Base-by-base conservation (phyloP, 1,140 invertebrate species). In the Lineus longissimus region DNA sequence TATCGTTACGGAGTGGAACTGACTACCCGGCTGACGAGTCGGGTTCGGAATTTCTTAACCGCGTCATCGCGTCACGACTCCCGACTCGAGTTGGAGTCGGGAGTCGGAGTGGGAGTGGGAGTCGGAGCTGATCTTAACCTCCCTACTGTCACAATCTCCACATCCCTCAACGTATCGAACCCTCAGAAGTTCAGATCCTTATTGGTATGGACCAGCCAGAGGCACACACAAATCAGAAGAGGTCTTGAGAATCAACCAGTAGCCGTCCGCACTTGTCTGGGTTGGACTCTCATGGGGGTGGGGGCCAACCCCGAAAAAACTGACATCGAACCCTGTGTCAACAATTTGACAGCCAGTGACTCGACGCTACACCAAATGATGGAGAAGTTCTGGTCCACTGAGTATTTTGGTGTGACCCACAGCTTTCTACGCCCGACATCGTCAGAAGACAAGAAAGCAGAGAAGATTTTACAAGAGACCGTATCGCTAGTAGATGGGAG, bases 121-220 rank as follows among this genome's bases (percentile, higher is more conserved):
- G n/a, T n/a, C n/a, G n/a, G n/a, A n/a, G n/a, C n/a, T n/a, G n/a
- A n/a, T n/a, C n/a, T n/a, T n/a, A n/a, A n/a, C n/a, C n/a, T n/a
- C n/a, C n/a, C n/a, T n/a, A n/a, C n/a, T n/a, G n/a, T n/a, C n/a
- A n/a, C n/a, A n/a, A n/a, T n/a, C n/a, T n/a, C n/a, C n/a, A n/a
- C n/a, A n/a, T n/a, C n/a, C n/a, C n/a, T n/a, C n/a, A n/a, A n/a
- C n/a, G n/a, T n/a, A n/a, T n/a, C n/a, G n/a, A n/a, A n/a, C n/a
- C n/a, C n/a, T n/a, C n/a, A n/a, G 33, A 36, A 15, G 47, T 51
- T 4, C 4, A n/a, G n/a, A 19, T 51, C n/a, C 47, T 51, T 27
- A n/a, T 51, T 51, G 47, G 47, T 7, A n/a, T 51, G 47, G 47
- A 51, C 47, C 47, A 51, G 4, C 47, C 47, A 51, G 47, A 51